phyloP scores from a whole-genome alignment of 2,888 invertebrate species.

The Pteria penguin region DNA sequence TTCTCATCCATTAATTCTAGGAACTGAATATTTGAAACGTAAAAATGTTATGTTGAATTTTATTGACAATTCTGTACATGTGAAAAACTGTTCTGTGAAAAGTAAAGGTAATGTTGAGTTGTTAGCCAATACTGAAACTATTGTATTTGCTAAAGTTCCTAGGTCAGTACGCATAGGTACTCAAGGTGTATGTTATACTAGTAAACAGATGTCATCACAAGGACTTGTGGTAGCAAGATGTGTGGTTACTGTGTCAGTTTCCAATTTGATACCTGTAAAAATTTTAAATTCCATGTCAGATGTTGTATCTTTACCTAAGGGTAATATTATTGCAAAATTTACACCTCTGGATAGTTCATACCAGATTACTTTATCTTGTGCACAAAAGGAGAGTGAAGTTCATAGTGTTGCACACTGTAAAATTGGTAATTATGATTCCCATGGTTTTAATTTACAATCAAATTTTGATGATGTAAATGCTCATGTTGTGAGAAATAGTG shows the following conservation, averaged over 20 bases:
- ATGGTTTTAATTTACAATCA: too few relatives aligned
- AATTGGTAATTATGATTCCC: too few relatives aligned
- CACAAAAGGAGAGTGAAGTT: too few relatives aligned
- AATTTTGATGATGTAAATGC: too few relatives aligned
- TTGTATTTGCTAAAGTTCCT: conserved; percentile 15
- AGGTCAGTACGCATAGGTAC: conserved; percentile 11
- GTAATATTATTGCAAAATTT: neutral
- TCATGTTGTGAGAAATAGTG: too few relatives aligned
- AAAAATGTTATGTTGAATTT: conserved; percentile 10
- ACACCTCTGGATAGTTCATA: neutral
- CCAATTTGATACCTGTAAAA: too few relatives aligned
- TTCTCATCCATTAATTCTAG: conserved; percentile 22
- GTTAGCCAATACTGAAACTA: conserved; percentile 8
- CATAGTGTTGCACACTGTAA: too few relatives aligned
- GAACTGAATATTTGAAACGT: conserved; percentile 12
- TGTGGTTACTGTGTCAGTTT: neutral
- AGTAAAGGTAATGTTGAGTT: neutral
- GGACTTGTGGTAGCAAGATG: conserved; percentile 16
- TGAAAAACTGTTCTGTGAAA: neutral
- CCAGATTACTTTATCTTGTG: too few relatives aligned
- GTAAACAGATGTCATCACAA: neutral
- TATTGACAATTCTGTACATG: neutral
- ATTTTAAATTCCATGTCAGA: too few relatives aligned
- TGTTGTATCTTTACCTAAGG: neutral
- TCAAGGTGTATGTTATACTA: conserved; percentile 24